Base-by-base conservation (phyloP, 2,113 vertebrate species). In the Orientallactaga bullata region DNA sequence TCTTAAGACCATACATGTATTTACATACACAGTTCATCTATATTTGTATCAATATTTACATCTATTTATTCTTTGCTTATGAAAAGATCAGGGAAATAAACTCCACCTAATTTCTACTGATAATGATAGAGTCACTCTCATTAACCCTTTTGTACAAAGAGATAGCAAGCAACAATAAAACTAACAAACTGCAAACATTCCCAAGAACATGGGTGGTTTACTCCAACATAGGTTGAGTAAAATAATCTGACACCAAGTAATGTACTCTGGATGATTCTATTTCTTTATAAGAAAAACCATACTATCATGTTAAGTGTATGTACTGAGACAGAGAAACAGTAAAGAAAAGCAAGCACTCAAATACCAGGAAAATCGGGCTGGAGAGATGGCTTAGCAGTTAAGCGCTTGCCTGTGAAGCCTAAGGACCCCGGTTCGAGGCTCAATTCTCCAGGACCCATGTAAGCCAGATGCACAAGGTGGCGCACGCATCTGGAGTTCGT, bases 31-130 rank as follows among this genome's bases (percentile, higher is more conserved):
- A 10, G 32, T 55, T 82, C 60, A 30, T 47, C 79, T 85, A 16
- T 71, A 15, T 65, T n/a, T 76, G 11, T 42, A 65, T 35, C 15
- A 7, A 23, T 63, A 20, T 35, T 13, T 35, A 55, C 84, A 77
- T 42, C 21, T 32, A 8, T 32, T 35, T 83, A 30, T 74, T 17
- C 74, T 47, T 89, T 63, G 13, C 39, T 82, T n/a, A 74, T 87
- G 13, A 78, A 89, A 86, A 95, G 7, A 4, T 83, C 66, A 83
- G 39, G n/a, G 79, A 95, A 79, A 17, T 26, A 37, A 77, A 30
- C 5, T 58, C 55, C 55, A 60, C 55, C 55, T 80, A 51, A 71
- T 12, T 83, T 87, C 24, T 2, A 55, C 32, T 88, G 68, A 78
- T 63, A 93, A 78, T 32, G 13, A 55, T 35, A n/a, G 93, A n/a